Percentiles rank a stretch among this genome's conserved stretches.
phyloP scores from a whole-genome alignment of 2,113 vertebrate species.

The Gavialis gangeticus region DNA sequence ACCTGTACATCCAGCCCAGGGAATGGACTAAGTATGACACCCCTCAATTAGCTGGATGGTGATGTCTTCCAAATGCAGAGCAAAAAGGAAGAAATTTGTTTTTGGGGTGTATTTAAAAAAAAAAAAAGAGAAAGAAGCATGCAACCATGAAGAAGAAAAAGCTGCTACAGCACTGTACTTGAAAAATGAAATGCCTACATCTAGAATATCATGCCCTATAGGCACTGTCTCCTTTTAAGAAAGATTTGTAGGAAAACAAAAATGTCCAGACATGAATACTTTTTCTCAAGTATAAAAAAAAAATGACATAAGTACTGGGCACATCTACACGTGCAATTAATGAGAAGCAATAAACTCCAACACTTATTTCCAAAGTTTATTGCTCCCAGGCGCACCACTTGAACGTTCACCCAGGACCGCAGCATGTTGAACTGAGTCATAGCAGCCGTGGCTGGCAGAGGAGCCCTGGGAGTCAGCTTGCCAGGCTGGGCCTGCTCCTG shows the following conservation, averaged over 20 bases:
- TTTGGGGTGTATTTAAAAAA: neutral
- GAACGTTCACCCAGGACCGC: no score
- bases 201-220: neutral
- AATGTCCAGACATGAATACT: neutral
- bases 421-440: no score
- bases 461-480: no score
- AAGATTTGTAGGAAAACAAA: neutral
- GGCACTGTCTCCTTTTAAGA: neutral
- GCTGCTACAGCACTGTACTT: neutral
- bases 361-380: no score
- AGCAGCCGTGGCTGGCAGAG: no score
- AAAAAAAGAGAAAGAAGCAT: rapidly evolving
- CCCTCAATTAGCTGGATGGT: neutral
- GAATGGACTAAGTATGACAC: neutral
- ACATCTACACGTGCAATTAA: neutral
- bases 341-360: no score
- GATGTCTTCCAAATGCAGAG: neutral
- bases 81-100: neutral
- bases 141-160: neutral
- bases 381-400: no score
- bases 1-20: no score
- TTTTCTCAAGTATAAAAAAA: neutral
- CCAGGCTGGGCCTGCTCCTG: no score
- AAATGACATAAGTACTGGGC: neutral
- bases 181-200: neutral